Evolutionary conservation across 1,140 invertebrate genomes (phyloP).

Genomic region (Phocides pigmalion): DNA sequence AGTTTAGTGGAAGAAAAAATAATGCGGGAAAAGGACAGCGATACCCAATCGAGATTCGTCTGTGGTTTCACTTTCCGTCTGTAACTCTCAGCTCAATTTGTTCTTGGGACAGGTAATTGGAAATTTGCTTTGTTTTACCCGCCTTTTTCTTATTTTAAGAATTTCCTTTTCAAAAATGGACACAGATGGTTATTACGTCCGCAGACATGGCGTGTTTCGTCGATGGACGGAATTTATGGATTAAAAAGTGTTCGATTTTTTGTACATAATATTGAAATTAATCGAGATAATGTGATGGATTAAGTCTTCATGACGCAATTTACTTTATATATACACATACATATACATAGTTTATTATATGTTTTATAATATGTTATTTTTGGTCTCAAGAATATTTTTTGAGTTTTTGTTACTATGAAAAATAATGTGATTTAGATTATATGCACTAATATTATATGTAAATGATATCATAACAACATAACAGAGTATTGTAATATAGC

Average conservation of each 20-base stretch:
- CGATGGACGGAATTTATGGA: not conserved
- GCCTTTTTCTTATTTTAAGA: conserved; percentile 33
- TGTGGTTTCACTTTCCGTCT: conserved; percentile 51
- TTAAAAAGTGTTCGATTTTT: not conserved
- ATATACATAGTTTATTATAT: too few species aligned
- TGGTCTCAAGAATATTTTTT: too few species aligned
- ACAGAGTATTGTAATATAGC: too few species aligned
- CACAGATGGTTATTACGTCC: conserved; percentile 25
- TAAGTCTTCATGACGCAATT: too few species aligned
- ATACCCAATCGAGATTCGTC: conserved; percentile 53
- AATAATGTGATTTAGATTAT: too few species aligned
- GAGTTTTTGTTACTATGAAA: too few species aligned
- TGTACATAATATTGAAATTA: too few species aligned
- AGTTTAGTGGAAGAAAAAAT: conserved; percentile 80
- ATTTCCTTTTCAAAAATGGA: conserved; percentile 34
- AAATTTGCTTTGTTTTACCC: conserved; percentile 33
- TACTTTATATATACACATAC: too few species aligned
- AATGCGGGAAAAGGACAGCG: conserved; percentile 64
- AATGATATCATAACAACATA: too few species aligned
- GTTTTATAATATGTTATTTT: too few species aligned
- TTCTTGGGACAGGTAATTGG: conserved; percentile 38
- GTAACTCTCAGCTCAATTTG: conserved; percentile 40
- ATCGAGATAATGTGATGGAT: too few species aligned
- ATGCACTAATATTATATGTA: too few species aligned
- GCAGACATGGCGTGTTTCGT: conserved; percentile 7